Base-by-base conservation (phyloP, 2,113 vertebrate species). In the Picathartes gymnocephalus region DNA sequence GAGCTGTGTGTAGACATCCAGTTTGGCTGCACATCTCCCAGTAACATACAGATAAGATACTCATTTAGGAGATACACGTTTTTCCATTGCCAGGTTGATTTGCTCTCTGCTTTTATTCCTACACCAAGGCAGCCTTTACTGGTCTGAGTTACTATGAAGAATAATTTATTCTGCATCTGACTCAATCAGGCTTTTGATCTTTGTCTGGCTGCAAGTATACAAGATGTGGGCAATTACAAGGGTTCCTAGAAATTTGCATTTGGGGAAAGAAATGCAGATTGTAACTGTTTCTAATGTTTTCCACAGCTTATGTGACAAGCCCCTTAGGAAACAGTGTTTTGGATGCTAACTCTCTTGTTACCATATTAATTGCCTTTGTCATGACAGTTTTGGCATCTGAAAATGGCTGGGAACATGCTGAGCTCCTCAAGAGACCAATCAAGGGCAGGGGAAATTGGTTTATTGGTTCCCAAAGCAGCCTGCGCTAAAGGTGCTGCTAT, bases 331-430 rank as follows among this genome's bases (percentile, higher is more conserved):
- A 97, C 90, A 97, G 91, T 90, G 96, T 97, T 97, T 97, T 98
- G 97, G 94, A 98, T 86, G 92, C 96, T 98, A 98, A 96, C 95
- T 97, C 91, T 97, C 97, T 98, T 96, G 98, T 98, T 98, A 98
- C 95, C 97, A 96, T 98, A 98, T 98, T 98, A 98, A 98, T 98
- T 98, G 98, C 96, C 95, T 98, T 97, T 97, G 97, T 97, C 96
- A 91, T 97, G 98, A 98, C 98, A 98, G 98, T 97, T 97, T 96
- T 98, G 97, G 97, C 90, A 96, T 96, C 96, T 97, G 95, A 95
- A 98, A 98, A 97, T 98, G 97, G 88, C 96, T 97, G 94, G 94
- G 73, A 97, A 95, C 97, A 93, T 81, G 95, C 96, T 97, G 95
- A 86, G 96, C 93, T 98, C 84, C 97, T 98, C 96, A 58, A 95